A percentile compares a stretch with the other conserved stretches of the same genome.
Conservation (phyloP, 1,140 invertebrate species). For the Megalopta genalis region DNA sequence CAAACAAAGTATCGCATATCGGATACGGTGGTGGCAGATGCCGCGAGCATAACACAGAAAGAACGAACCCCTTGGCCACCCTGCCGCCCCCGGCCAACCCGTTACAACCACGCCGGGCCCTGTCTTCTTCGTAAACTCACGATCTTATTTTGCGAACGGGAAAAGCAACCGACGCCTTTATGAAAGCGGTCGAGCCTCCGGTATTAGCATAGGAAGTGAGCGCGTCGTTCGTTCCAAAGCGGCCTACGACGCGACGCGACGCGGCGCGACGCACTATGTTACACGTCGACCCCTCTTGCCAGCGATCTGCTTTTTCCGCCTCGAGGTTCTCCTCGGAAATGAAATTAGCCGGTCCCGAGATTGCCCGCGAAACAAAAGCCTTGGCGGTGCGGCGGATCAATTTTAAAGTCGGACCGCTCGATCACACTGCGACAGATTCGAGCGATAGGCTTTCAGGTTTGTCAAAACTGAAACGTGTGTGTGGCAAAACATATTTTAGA, state of each 20-base stretch:
- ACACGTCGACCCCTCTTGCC: too few relatives aligned
- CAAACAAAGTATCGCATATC: conserved; percentile 72
- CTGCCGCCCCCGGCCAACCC: conserved; percentile 18
- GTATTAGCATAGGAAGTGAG: conserved; percentile 63
- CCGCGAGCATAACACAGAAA: conserved; percentile 65
- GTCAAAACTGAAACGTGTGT: too few relatives aligned
- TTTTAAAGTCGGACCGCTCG: too few relatives aligned
- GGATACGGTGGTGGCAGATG: conserved; percentile 69
- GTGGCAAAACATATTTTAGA: too few relatives aligned
- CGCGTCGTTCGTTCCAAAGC: neutral
- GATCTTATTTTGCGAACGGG: conserved; percentile 64
- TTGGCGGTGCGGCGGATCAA: too few relatives aligned
- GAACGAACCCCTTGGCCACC: neutral
- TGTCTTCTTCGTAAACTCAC: conserved; percentile 44
- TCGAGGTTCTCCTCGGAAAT: neutral
- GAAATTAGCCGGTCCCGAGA: too few relatives aligned
- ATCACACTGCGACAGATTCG: too few relatives aligned
- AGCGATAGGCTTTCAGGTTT: too few relatives aligned
- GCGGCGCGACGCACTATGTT: too few relatives aligned
- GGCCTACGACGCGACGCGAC: too few relatives aligned
- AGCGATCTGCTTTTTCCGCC: neutral
- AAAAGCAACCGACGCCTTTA: conserved; percentile 57
- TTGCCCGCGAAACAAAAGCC: neutral
- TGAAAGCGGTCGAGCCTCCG: conserved; percentile 54
- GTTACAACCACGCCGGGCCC: neutral